phyloP scores from a whole-genome alignment of 1,140 invertebrate species.

The Achroia grisella region DNA sequence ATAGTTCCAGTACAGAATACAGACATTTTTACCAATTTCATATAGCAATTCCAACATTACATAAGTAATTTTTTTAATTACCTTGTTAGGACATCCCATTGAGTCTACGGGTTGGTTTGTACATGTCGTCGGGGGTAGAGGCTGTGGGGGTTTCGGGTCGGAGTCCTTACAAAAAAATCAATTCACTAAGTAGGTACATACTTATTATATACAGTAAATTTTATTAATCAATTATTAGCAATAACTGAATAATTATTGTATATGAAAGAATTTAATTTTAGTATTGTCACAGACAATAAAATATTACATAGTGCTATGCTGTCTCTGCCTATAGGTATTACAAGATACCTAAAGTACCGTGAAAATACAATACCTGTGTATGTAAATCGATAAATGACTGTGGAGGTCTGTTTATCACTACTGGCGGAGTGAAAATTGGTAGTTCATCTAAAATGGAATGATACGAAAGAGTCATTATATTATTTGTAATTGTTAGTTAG shows the following conservation, averaged over 20 bases:
- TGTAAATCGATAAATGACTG: constrained; percentile 54
- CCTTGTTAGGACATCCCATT: constrained; percentile 33
- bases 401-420: constrained; percentile 60
- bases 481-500: no score
- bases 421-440: constrained; percentile 57
- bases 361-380: constrained; percentile 35
- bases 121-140: constrained; percentile 16
- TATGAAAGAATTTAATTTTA: no score
- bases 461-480: no score
- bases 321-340: no score
- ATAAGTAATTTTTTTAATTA: neutral
- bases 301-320: no score
- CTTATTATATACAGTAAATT: neutral
- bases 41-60: no score
- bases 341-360: no score
- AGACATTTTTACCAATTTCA: no score
- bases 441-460: constrained; percentile 33
- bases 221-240: neutral
- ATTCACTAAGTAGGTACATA: neutral
- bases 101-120: constrained; percentile 24
- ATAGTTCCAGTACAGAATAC: no score
- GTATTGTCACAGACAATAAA: no score
- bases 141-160: constrained; percentile 27
- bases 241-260: no score
- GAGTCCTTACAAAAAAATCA: constrained; percentile 25